These are phyloP conservation scores for Zygogramma bicolorata DNA, from an alignment of 2,888 invertebrate species.

Conservation along the genomic window DNA sequence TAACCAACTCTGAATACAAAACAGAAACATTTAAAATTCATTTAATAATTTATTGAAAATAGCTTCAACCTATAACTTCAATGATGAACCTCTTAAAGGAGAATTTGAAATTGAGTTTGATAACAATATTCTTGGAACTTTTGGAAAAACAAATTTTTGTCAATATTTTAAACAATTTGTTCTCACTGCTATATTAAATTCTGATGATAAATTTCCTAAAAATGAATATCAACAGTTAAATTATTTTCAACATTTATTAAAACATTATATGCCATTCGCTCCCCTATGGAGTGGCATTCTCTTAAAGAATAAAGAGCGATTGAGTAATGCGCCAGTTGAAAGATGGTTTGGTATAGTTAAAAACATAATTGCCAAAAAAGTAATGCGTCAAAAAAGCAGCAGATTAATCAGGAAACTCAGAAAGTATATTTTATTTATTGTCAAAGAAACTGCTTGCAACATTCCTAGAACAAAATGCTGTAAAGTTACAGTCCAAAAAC, in stretches of 20 bases:
- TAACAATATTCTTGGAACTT: background rate
- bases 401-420: slow-evolving; percentile 15
- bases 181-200: background rate
- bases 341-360: slow-evolving; percentile 24
- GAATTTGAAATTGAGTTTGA: background rate
- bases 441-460: slow-evolving; percentile 1
- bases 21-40: background rate
- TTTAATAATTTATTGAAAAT: slow-evolving; percentile 19
- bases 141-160: background rate
- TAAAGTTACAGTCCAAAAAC: background rate
- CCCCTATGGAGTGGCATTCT: slow-evolving; percentile 15
- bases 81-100: background rate
- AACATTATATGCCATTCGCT: background rate
- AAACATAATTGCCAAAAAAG: background rate
- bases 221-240: background rate
- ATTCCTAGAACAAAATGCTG: background rate
- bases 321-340: slow-evolving; percentile 21
- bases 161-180: background rate
- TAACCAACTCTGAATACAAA: slow-evolving; percentile 1
- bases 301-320: background rate
- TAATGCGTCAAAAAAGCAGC: slow-evolving; percentile 15
- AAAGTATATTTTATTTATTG: slow-evolving; percentile 20
- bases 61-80: background rate
- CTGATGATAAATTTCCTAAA: background rate
- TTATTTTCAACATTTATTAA: background rate